Evolutionary conservation across 2,888 invertebrate genomes (phyloP).

Genomic region (Melinopterus prodromus): DNA sequence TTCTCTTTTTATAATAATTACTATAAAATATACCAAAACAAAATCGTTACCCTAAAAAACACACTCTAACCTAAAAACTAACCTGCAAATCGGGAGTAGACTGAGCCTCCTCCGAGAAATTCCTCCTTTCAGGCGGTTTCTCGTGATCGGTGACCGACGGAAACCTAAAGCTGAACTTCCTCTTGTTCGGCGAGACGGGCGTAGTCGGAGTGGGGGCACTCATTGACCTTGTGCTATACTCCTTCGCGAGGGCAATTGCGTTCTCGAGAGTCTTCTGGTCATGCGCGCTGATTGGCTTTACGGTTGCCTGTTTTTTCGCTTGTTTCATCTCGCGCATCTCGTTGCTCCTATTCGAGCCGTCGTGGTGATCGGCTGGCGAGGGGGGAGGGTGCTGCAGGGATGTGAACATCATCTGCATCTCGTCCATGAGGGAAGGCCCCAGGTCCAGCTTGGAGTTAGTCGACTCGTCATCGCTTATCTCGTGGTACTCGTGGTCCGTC

Average conservation of each 20-base stretch:
- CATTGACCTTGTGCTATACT: conserved; percentile 60
- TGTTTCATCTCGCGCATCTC: conserved; percentile 67
- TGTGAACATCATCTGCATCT: conserved; percentile 89
- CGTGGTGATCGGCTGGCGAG: conserved; percentile 54
- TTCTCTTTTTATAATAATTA: background rate
- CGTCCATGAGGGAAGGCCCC: conserved; percentile 89
- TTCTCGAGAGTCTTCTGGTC: conserved; percentile 91
- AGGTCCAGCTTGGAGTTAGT: conserved; percentile 72
- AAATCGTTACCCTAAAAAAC: conserved; percentile 16
- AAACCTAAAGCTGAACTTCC: conserved; percentile 83
- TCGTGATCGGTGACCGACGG: conserved; percentile 65
- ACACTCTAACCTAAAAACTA: conserved; percentile 47
- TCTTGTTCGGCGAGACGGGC: conserved; percentile 72
- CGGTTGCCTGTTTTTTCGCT: conserved; percentile 63
- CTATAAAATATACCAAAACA: conserved; percentile 32
- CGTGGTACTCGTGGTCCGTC: conserved; percentile 80
- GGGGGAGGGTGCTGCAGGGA: conserved; percentile 59
- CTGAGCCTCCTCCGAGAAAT: conserved; percentile 90
- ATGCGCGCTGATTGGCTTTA: conserved; percentile 93
- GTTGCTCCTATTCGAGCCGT: conserved; percentile 73
- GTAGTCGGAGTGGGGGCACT: conserved; percentile 63
- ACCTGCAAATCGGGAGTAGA: conserved; percentile 90
- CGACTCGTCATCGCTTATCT: conserved; percentile 82
- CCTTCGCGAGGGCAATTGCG: conserved; percentile 93
- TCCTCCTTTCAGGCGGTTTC: conserved; percentile 74